phyloP scores from a whole-genome alignment of 2,888 invertebrate species.

The Orthonevra nobilis region DNA sequence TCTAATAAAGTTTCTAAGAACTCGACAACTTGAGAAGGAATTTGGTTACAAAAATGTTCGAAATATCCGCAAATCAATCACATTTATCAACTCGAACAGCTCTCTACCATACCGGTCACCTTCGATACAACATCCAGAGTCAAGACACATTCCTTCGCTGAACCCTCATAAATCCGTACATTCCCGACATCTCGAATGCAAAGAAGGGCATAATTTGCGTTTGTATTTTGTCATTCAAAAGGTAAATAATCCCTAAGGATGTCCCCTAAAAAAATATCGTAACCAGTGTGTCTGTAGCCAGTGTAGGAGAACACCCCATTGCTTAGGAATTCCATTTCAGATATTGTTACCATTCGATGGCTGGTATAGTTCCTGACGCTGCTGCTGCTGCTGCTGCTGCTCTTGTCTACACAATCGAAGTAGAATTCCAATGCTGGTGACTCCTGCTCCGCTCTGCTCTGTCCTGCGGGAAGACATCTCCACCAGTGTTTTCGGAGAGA shows the following conservation, averaged over 20 bases:
- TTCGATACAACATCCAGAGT: no score
- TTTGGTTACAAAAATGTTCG: no score
- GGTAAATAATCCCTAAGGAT: slow-evolving; percentile 68
- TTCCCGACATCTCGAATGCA: slow-evolving; percentile 62
- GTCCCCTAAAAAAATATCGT: slow-evolving; percentile 32
- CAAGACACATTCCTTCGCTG: slow-evolving; percentile 10
- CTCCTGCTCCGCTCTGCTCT: slow-evolving; percentile 22
- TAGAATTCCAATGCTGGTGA: slow-evolving; percentile 45
- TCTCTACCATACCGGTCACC: no score
- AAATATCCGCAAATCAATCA: no score
- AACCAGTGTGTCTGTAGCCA: neutral
- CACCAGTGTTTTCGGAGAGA: slow-evolving; percentile 23
- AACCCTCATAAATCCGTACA: slow-evolving; percentile 66
- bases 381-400: slow-evolving; percentile 1
- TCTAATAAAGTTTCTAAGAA: no score
- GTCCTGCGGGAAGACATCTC: slow-evolving; percentile 3
- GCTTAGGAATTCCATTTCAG: slow-evolving; percentile 63
- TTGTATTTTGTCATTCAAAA: slow-evolving; percentile 68
- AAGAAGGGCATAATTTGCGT: slow-evolving; percentile 69
- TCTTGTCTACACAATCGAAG: slow-evolving; percentile 6
- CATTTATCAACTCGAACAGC: no score
- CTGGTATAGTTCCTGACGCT: slow-evolving; percentile 58
- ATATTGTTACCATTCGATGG: slow-evolving; percentile 68
- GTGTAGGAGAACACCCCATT: slow-evolving; percentile 24
- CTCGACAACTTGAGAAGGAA: no score